phyloP scores from a whole-genome alignment of 2,797 vertebrate species.

The Aratinga solstitialis region DNA sequence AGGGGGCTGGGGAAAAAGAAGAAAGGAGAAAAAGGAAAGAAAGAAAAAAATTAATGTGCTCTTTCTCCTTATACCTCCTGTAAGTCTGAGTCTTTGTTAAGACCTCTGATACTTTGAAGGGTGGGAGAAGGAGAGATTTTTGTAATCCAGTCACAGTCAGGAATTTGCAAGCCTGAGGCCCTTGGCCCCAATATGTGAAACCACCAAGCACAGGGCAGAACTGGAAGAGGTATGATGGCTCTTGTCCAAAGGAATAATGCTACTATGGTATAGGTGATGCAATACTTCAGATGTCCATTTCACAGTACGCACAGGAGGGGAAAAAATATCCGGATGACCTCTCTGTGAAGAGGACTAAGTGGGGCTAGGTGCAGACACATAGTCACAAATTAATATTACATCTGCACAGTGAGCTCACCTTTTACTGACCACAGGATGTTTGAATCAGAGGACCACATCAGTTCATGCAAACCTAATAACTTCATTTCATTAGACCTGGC shows the following conservation, averaged over 20 bases:
- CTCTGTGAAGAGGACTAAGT: not conserved
- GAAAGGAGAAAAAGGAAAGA: rapidly evolving
- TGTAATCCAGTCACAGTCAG: not conserved
- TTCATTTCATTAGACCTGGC: not conserved
- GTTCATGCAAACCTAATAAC: not conserved
- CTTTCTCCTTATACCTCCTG: not conserved
- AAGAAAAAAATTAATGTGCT: not conserved
- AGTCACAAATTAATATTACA: not conserved
- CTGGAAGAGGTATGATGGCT: not conserved
- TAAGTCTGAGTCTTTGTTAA: not conserved
- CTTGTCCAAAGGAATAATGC: not conserved
- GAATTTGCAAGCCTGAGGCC: not conserved
- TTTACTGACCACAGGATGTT: not conserved
- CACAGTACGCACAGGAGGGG: rapidly evolving
- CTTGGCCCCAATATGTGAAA: not conserved
- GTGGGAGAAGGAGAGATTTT: not conserved
- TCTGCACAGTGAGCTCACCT: not conserved
- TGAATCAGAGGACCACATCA: not conserved
- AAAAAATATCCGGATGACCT: rapidly evolving
- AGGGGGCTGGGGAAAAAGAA: too few species aligned
- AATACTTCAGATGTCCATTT: not conserved
- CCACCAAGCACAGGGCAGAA: not conserved
- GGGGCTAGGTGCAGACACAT: not conserved
- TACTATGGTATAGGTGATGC: rapidly evolving
- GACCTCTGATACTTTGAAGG: not conserved